Base-by-base conservation (phyloP, 2,888 invertebrate genomes). In the Rotaria sp. region DNA sequence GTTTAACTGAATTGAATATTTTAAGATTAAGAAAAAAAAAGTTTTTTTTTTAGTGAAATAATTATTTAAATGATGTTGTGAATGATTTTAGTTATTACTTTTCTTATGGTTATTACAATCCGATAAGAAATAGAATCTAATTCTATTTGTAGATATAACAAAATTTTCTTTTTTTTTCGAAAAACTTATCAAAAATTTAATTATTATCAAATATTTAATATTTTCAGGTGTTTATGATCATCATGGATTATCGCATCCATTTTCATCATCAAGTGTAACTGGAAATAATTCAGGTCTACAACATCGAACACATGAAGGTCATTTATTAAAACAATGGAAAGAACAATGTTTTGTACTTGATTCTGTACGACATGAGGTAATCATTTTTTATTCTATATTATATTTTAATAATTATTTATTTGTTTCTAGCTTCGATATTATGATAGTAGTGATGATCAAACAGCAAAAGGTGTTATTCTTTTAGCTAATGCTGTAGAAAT, bases 281-380 rank as follows among this genome's bases (percentile, higher is more conserved):
- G 86, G 88, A 15, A 88, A 87, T 85, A 88, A 88, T 41, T 88
- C 96, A 3, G 80, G 80, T 26, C 80, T 45, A 80, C 96, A 97
- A 92, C 95, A 96, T 92, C 93, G 96, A 86, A 96, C 96, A 0
- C 96, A 96, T 91, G 96, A 97, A 91, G 98, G 98, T 26, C 96
- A 96, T n/a, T 92, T 98, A 88, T 93, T 97, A 88, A 98, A 97
- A 90, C 96, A 96, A 1, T 98, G 98, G 98, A 98, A 97, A 89
- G 96, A 96, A 91, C 93, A 98, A 87, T 98, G 96, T 96, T 98
- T 98, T 92, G 97, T 98, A 84, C 92, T 98, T 88, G 97, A 98
- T 92, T 96, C 96, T 0, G 96, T 96, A 89, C 96, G 97, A 92
- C 97, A 98, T 92, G 92, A 92, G 91, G 92, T 92, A 86, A 67